phyloP scores from a whole-genome alignment of 2,888 invertebrate genomes.

The Octodonta nipae region DNA sequence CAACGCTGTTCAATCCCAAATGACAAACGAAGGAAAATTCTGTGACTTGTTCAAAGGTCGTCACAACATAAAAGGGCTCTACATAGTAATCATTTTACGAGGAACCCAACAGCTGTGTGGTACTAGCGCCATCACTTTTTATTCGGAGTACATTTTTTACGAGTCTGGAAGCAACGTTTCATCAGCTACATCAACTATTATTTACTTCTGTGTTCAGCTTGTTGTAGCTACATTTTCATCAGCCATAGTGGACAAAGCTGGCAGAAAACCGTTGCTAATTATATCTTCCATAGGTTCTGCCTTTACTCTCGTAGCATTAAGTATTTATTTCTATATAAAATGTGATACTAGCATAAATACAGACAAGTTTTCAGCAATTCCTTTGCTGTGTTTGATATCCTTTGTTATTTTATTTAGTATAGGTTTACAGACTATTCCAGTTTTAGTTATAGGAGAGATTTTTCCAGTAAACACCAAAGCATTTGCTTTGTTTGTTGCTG shows the following conservation, averaged over 20 bases:
- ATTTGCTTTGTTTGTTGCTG: constrained; percentile 33
- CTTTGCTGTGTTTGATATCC: constrained; percentile 19
- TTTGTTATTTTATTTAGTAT: constrained; percentile 40
- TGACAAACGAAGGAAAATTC: constrained; percentile 29
- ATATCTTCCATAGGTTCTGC: constrained; percentile 32
- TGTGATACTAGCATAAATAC: constrained; percentile 19
- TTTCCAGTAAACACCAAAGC: constrained; percentile 50
- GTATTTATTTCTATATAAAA: constrained; percentile 33
- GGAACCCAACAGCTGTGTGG: constrained; percentile 35
- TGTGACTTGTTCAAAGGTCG: constrained; percentile 28
- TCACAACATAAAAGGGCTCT: constrained; percentile 23
- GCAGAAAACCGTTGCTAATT: constrained; percentile 49
- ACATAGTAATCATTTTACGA: constrained; percentile 34
- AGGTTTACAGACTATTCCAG: constrained; percentile 59
- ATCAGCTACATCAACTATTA: constrained; percentile 28
- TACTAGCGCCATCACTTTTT: constrained; percentile 32
- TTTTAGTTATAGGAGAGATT: constrained; percentile 56
- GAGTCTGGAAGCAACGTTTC: constrained; percentile 24
- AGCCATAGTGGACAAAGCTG: constrained; percentile 45
- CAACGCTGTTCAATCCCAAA: constrained; percentile 37
- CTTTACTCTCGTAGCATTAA: constrained; percentile 34
- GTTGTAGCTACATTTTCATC: constrained; percentile 21
- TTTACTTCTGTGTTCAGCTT: constrained; percentile 30
- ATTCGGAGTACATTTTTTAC: constrained; percentile 28
- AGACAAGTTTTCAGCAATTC: constrained; percentile 19